Conservation (phyloP, 1,140 invertebrate species). For the Formica exsecta region DNA sequence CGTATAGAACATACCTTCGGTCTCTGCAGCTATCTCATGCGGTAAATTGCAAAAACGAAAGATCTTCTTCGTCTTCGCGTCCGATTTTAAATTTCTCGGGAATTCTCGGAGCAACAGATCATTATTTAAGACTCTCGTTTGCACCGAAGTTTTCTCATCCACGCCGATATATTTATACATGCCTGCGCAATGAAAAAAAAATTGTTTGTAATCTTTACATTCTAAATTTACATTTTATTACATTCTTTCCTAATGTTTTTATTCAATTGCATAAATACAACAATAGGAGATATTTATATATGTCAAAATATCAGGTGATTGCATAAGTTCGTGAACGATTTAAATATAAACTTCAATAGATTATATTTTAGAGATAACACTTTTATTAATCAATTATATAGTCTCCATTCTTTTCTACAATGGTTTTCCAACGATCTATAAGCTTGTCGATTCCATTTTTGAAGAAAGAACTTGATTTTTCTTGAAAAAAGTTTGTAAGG, state of each 20-base stretch:
- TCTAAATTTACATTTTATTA: not conserved
- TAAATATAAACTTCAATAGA: too few species aligned
- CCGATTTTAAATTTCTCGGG: constrained; percentile 87
- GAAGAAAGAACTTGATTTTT: too few species aligned
- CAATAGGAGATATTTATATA: not conserved
- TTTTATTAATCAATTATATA: too few species aligned
- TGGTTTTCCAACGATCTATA: too few species aligned
- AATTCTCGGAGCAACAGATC: constrained; percentile 83
- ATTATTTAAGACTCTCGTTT: constrained; percentile 75
- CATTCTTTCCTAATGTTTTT: not conserved
- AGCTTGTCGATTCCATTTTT: too few species aligned
- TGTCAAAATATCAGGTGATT: not conserved
- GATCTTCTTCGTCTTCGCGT: constrained; percentile 89
- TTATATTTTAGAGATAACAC: too few species aligned
- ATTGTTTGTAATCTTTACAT: not conserved
- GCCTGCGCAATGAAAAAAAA: constrained; percentile 84
- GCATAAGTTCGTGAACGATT: too few species aligned
- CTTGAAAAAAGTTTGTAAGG: too few species aligned
- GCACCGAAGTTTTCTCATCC: constrained; percentile 83
- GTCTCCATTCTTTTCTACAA: too few species aligned
- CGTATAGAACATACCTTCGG: constrained; percentile 88
- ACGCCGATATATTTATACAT: constrained; percentile 92
- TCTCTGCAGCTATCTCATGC: constrained; percentile 88
- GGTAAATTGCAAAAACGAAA: constrained; percentile 90
- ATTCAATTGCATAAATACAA: not conserved